A percentile compares a stretch with the other conserved stretches of the same genome.
Conservation (phyloP, 2,797 vertebrate genomes). For the Myotis planiceps region DNA sequence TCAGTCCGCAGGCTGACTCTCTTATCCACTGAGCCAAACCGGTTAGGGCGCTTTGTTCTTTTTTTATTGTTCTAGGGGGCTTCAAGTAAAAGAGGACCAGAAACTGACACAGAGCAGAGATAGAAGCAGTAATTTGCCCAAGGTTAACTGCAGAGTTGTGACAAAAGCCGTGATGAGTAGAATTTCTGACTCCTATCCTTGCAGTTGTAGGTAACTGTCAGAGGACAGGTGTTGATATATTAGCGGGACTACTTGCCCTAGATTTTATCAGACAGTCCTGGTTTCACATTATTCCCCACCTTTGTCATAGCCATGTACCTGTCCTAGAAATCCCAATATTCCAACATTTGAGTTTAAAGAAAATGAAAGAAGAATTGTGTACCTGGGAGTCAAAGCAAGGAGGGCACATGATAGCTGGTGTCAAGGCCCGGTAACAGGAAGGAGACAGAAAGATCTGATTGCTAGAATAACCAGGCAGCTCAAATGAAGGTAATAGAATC, state of each 20-base stretch:
- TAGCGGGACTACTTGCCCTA: not conserved
- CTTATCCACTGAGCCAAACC: too few species aligned
- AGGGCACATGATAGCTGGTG: slow-evolving; percentile 38
- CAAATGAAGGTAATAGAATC: slow-evolving; percentile 63
- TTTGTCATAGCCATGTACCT: not conserved
- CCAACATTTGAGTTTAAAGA: slow-evolving; percentile 46
- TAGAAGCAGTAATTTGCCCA: not conserved
- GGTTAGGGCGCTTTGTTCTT: not conserved
- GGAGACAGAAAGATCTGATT: slow-evolving; percentile 76
- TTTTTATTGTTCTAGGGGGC: not conserved
- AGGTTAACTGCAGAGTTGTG: not conserved
- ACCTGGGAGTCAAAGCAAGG: slow-evolving; percentile 18
- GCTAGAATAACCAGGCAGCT: slow-evolving; percentile 41
- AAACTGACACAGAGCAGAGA: not conserved
- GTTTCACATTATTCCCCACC: not conserved
- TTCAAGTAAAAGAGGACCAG: slow-evolving; percentile 19
- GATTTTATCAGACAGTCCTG: not conserved
- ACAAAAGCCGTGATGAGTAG: not conserved
- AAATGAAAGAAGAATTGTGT: slow-evolving; percentile 50
- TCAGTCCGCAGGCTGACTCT: too few species aligned
- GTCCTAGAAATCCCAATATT: slow-evolving; percentile 28
- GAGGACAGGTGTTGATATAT: not conserved
- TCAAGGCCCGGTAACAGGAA: slow-evolving; percentile 40
- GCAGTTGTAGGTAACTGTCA: not conserved
- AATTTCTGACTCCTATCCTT: not conserved